A percentile compares a stretch with the other conserved stretches of the same genome.
Conservation (phyloP, 1,140 invertebrate species). For the Lucilia cuprina region DNA sequence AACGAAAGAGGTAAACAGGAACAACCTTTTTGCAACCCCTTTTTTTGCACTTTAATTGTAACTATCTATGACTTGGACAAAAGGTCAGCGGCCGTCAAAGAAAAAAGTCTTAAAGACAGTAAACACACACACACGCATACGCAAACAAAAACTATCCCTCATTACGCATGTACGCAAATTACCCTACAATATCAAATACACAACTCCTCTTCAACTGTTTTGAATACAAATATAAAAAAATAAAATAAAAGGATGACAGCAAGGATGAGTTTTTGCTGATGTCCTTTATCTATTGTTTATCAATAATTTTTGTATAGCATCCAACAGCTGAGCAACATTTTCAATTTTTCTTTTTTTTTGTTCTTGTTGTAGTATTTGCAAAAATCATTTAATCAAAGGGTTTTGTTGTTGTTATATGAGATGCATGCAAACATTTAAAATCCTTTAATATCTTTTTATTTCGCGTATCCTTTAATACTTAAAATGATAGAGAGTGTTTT, state of each 20-base stretch:
- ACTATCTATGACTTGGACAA: neutral
- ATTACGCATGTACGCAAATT: slow-evolving; percentile 32
- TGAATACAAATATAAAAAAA: neutral
- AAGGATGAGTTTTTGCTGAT: neutral
- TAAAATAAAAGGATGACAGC: neutral
- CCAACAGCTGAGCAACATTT: neutral
- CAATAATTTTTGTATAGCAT: neutral
- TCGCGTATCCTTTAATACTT: slow-evolving; percentile 13
- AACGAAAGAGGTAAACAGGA: neutral
- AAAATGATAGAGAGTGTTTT: neutral
- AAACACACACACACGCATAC: neutral
- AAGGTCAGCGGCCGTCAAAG: slow-evolving; percentile 8
- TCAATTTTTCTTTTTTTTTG: neutral
- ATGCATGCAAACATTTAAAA: slow-evolving; percentile 4
- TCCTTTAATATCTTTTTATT: slow-evolving; percentile 3
- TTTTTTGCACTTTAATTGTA: neutral
- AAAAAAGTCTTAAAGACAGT: neutral
- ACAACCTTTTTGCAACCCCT: neutral
- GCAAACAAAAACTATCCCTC: neutral
- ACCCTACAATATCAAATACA: neutral
- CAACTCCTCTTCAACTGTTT: neutral
- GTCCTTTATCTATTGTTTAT: neutral
- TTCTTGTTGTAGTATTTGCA: neutral
- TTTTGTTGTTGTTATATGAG: neutral
- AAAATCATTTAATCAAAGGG: neutral